A percentile compares a stretch with the other conserved stretches of the same genome.
phyloP scores from a whole-genome alignment of 2,888 invertebrate genomes.

The Allygus modestus region DNA sequence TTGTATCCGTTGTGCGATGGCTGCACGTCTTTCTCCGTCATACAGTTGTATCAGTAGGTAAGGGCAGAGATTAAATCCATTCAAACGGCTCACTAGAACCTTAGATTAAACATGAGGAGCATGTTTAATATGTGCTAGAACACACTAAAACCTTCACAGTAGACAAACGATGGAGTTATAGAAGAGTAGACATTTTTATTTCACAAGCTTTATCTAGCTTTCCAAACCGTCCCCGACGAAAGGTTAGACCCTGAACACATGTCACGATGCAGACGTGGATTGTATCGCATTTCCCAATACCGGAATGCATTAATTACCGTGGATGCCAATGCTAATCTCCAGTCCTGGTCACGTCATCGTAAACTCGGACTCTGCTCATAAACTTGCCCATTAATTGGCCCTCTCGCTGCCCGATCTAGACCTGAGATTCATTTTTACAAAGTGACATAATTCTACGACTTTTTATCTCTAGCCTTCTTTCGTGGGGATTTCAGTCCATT shows the following conservation, averaged over 20 bases:
- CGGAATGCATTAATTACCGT: constrained; percentile 24
- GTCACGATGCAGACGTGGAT: background rate
- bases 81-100: no score
- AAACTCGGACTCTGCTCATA: constrained; percentile 9
- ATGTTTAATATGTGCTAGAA: no score
- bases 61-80: no score
- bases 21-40: no score
- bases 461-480: constrained; percentile 17
- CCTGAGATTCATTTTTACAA: constrained; percentile 39
- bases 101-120: no score
- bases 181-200: background rate
- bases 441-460: constrained; percentile 29
- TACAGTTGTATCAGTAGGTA: no score
- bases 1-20: no score
- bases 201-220: constrained; percentile 11
- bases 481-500: background rate
- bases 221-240: background rate
- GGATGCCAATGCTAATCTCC: constrained; percentile 33
- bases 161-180: no score
- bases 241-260: background rate
- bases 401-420: background rate
- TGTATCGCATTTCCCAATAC: constrained; percentile 22
- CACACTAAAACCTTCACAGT: no score
- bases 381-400: constrained; percentile 43
- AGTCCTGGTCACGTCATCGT: constrained; percentile 13